Evolutionary conservation across 2,797 vertebrate genomes (phyloP), one percentile per base, ranked within the genome.

Genomic region (Monodelphis domestica): DNA sequence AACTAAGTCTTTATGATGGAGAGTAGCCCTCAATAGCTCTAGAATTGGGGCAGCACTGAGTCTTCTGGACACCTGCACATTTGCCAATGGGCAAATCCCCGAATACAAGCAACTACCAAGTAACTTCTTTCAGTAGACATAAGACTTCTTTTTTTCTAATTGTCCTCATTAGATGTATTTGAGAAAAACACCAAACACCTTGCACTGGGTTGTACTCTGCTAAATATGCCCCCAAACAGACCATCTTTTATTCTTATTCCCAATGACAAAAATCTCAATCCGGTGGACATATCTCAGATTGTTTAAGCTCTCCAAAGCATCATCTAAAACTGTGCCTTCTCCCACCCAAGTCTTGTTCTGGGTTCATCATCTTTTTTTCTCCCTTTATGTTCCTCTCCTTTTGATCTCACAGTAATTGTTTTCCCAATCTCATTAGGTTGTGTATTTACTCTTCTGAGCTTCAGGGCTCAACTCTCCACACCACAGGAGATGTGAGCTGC

Each of bases 391-490:
- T 57, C 50, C 53, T 26, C 63, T 92, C 45, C 53, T 29, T 55
- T 57, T 91, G 53, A 87, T 93, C 97, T 98, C 98, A 98, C 98
- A 98, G 96, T 96, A 97, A 96, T 97, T 98, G 95, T 95, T 97
- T 98, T 97, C 97, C 95, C 70, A 2, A 96, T 97, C 98, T 98
- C 98, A 97, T 96, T 97, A 97, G 97, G 93, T 91, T 97, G 94
- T 93, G 93, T 97, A 88, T 98, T 98, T 98, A 98, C 98, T 98
- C 98, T 98, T 98, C 96, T 95, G 97, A 98, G 98, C 97, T 97
- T 95, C n/a, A 96, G 97, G 98, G 96, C 96, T 98, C 97, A 98
- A 97, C 96, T 97, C 95, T 95, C 97, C 98, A 98, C 55, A 88
- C 95, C 90, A 94, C 97, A 98, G 70, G 97, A 98, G 98, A 98